phyloP scores from a whole-genome alignment of 2,888 invertebrate species.

The Microplitis deprimator region DNA sequence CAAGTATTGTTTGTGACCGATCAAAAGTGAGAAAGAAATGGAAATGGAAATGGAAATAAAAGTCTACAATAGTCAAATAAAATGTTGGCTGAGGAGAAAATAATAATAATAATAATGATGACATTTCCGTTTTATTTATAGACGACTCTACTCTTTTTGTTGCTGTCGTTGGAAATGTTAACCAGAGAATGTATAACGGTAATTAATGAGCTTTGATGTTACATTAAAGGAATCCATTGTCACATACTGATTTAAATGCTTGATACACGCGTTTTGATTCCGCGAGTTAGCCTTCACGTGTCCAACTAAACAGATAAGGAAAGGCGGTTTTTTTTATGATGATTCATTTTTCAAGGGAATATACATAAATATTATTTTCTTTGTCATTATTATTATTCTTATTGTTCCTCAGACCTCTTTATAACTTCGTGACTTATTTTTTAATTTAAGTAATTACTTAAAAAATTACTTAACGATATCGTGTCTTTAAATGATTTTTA shows the following conservation, averaged over 20 bases:
- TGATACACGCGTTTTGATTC: background rate
- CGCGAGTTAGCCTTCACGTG: background rate
- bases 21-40: background rate
- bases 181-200: background rate
- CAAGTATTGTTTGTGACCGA: constrained; percentile 14
- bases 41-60: background rate
- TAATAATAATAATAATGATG: background rate
- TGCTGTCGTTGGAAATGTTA: background rate
- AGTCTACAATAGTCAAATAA: background rate
- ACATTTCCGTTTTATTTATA: background rate
- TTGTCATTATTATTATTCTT: background rate
- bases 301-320: background rate
- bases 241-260: constrained; percentile 1
- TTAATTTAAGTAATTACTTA: background rate
- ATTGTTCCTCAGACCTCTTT: background rate
- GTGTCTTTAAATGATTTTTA: background rate
- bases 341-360: background rate
- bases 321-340: background rate
- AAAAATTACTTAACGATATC: background rate
- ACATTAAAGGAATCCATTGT: background rate
- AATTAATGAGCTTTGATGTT: background rate
- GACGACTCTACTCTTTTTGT: background rate
- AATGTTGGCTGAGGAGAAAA: background rate
- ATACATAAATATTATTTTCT: background rate
- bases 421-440: background rate